These are phyloP conservation scores for Gadus chalcogrammus DNA, from an alignment of 2,113 vertebrate species.

Conservation along the genomic window DNA sequence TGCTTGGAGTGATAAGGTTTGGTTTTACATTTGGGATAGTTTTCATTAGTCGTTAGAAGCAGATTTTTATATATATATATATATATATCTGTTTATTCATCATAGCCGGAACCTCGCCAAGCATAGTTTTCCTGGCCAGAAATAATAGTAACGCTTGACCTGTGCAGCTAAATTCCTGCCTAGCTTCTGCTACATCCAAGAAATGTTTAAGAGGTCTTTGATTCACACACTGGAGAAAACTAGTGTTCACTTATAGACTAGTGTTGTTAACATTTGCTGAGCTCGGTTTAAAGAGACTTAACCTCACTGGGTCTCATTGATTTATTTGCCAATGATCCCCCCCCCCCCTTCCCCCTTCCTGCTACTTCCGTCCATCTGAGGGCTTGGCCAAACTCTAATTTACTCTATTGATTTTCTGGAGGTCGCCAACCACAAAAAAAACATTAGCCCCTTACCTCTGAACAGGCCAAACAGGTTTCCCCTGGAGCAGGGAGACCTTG, in stretches of 20 bases:
- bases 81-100: too few species aligned
- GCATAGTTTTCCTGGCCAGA: too few species aligned
- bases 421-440: constrained; percentile 21
- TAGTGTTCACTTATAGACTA: constrained; percentile 7
- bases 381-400: constrained; percentile 40
- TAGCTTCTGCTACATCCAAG: constrained; percentile 9
- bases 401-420: constrained; percentile 48
- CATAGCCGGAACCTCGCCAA: too few species aligned
- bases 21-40: too few species aligned
- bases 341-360: constrained; percentile 13
- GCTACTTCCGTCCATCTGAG: constrained; percentile 25
- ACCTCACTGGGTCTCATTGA: constrained; percentile 35
- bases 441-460: neutral
- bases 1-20: too few species aligned
- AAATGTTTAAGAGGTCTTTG: constrained; percentile 17
- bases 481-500: constrained; percentile 8
- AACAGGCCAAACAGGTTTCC: constrained; percentile 21
- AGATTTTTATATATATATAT: too few species aligned
- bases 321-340: constrained; percentile 38
- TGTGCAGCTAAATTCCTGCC: constrained; percentile 7
- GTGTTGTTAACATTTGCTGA: neutral
- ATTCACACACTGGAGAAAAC: constrained; percentile 14
- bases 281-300: neutral
- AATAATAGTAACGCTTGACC: too few species aligned
- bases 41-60: too few species aligned